These are phyloP conservation scores for Glyphotaelius pellucidus DNA, from an alignment of 2,888 invertebrate genomes.

Conservation along the genomic window DNA sequence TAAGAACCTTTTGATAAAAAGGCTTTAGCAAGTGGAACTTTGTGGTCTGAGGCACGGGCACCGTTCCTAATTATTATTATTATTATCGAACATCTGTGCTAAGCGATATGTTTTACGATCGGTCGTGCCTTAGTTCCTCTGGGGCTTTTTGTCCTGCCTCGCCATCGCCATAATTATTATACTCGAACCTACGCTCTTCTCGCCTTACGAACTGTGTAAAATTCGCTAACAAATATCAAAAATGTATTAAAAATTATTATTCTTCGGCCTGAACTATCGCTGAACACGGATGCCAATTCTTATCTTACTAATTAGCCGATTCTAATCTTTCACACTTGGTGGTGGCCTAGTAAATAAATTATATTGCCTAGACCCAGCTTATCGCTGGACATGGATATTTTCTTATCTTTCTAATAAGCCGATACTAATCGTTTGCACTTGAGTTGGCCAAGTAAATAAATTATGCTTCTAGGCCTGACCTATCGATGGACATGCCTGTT, in stretches of 20 bases:
- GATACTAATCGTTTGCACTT: background rate
- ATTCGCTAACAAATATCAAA: background rate
- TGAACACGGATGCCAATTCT: background rate
- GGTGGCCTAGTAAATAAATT: background rate
- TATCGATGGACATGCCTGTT: background rate
- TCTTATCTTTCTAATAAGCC: background rate
- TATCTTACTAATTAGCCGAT: background rate
- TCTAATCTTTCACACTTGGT: background rate
- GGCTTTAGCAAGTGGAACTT: background rate
- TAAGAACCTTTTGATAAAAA: background rate
- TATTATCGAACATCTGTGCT: slow-evolving; percentile 25
- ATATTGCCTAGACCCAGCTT: background rate
- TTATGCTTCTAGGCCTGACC: background rate
- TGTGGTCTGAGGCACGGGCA: slow-evolving; percentile 3
- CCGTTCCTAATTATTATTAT: slow-evolving; percentile 6
- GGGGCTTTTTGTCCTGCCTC: background rate
- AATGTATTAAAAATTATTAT: background rate
- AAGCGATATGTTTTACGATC: slow-evolving; percentile 32
- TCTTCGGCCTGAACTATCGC: background rate
- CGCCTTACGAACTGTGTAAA: background rate
- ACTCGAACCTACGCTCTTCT: background rate
- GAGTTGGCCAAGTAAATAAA: background rate
- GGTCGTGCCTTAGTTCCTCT: slow-evolving; percentile 5
- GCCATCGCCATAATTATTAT: background rate
- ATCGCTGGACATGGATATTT: background rate